Evolutionary conservation across 2,888 invertebrate genomes (phyloP).

Genomic region (Drosophila mettleri): DNA sequence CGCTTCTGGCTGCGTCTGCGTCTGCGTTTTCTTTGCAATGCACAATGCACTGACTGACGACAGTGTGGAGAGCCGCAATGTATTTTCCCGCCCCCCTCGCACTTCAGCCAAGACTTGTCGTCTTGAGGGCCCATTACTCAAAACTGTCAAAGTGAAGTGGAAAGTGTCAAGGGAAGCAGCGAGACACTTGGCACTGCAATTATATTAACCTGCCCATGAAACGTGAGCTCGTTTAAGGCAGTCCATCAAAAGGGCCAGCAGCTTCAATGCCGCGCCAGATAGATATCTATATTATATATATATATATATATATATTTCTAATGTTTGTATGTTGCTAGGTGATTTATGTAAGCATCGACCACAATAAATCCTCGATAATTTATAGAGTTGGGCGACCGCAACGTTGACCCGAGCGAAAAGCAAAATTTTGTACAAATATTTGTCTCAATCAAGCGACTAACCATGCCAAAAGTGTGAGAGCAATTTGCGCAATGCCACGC

Average conservation of each 20-base stretch:
- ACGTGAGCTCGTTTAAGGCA: conserved; percentile 66
- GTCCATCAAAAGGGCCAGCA: conserved; percentile 58
- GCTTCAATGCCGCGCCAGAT: conserved; percentile 27
- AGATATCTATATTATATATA: background rate
- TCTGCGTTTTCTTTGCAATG: background rate
- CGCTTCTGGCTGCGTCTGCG: background rate
- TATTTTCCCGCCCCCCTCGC: conserved; percentile 10
- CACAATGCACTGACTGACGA: conserved; percentile 41
- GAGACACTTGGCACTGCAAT: conserved; percentile 47
- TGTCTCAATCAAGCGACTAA: conserved; percentile 65
- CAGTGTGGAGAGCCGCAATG: conserved; percentile 19
- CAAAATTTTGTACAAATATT: conserved; percentile 73
- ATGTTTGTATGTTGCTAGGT: conserved; percentile 11
- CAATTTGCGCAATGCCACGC: conserved; percentile 19
- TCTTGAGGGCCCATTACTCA: conserved; percentile 65
- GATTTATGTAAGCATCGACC: conserved; percentile 38
- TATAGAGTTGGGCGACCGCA: conserved; percentile 61
- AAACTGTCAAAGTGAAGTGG: conserved; percentile 60
- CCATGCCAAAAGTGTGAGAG: conserved; percentile 14
- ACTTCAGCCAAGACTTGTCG: conserved; percentile 54
- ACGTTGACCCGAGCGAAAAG: conserved; percentile 44
- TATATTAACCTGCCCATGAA: conserved; percentile 62
- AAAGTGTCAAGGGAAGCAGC: background rate
- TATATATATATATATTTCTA: conserved; percentile 1
- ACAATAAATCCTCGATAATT: conserved; percentile 70